Evolutionary conservation across 2,113 vertebrate species (phyloP).

Genomic region (Asarcornis scutulata): DNA sequence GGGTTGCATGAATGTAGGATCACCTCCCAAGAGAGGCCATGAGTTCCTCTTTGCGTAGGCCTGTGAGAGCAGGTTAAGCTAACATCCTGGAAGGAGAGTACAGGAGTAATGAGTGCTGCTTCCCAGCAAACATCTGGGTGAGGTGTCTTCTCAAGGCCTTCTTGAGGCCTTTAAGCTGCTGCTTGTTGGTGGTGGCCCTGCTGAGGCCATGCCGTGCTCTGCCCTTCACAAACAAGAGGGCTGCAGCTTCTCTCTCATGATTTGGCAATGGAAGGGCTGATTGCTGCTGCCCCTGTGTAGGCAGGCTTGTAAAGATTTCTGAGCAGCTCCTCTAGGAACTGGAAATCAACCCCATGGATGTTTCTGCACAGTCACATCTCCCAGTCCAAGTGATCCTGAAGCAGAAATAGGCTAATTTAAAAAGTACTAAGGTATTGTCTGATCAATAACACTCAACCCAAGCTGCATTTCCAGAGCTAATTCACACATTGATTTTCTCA

Average conservation of each 20-base stretch:
- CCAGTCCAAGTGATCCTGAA: background rate
- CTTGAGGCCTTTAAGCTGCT: background rate
- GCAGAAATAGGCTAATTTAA: background rate
- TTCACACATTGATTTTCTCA: slow-evolving; percentile 46
- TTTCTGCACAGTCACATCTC: background rate
- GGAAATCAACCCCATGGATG: background rate
- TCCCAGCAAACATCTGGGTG: background rate
- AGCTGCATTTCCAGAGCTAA: slow-evolving; percentile 25
- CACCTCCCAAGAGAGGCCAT: background rate
- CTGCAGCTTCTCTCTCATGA: background rate
- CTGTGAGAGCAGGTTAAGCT: background rate
- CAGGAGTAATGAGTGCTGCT: background rate
- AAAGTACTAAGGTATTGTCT: background rate
- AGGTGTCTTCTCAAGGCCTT: background rate
- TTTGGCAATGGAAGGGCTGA: background rate
- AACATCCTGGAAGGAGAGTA: background rate
- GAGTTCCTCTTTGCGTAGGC: background rate
- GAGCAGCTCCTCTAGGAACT: background rate
- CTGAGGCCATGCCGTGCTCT: background rate
- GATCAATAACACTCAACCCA: background rate
- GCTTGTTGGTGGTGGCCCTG: background rate
- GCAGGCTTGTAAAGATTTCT: background rate
- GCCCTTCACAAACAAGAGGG: rapidly evolving
- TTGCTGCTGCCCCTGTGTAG: background rate
- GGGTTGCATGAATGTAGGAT: background rate